Percentiles rank a stretch among this genome's conserved stretches.
phyloP scores from a whole-genome alignment of 2,113 vertebrate species.

The Vulpes ferrilata region DNA sequence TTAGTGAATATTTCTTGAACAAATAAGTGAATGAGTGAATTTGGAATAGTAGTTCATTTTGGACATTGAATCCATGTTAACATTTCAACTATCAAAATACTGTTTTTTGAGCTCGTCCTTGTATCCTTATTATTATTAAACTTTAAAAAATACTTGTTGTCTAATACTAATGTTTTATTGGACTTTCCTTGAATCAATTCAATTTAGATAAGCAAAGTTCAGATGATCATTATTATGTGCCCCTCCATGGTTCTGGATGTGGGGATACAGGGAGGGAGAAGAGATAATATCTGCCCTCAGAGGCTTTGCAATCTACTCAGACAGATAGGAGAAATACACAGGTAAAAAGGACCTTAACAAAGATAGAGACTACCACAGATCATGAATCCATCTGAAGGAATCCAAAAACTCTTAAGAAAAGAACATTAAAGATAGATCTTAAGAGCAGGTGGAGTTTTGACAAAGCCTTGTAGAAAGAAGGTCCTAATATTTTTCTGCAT shows the following conservation, averaged over 20 bases:
- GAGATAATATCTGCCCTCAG: not conserved
- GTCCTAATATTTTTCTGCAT: not conserved
- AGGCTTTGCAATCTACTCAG: not conserved
- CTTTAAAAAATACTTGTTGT: not conserved
- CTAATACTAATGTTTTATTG: not conserved
- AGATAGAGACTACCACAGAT: not conserved
- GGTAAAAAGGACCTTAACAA: not conserved
- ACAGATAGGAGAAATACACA: not conserved
- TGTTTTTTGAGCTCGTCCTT: not conserved
- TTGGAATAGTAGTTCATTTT: constrained; percentile 9
- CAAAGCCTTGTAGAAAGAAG: not conserved
- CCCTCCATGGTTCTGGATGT: not conserved
- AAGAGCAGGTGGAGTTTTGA: not conserved
- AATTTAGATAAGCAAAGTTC: not conserved
- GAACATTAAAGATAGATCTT: not conserved
- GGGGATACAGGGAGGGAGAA: not conserved
- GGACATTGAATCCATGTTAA: not conserved
- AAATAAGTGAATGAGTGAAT: not conserved
- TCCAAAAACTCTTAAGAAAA: not conserved
- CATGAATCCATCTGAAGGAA: not conserved
- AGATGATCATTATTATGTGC: not conserved
- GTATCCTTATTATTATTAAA: not conserved
- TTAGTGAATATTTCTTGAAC: constrained; percentile 15
- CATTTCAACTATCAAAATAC: not conserved
- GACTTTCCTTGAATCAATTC: not conserved